These are phyloP conservation scores for Tetramorium parvispinum DNA, from an alignment of 1,140 invertebrate genomes.

Conservation along the genomic window DNA sequence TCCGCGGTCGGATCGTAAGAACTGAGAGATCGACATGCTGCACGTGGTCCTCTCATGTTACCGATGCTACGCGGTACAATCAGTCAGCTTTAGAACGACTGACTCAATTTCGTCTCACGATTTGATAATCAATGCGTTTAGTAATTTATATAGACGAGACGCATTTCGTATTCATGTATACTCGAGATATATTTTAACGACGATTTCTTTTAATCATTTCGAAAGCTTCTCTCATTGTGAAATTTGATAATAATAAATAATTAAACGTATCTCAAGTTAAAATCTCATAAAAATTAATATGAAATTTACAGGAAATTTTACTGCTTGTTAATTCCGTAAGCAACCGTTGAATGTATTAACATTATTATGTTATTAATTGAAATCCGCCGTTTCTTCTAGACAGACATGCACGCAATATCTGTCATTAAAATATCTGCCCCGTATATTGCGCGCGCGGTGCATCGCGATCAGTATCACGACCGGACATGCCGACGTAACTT, in stretches of 20 bases:
- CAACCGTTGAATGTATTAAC: too few relatives aligned
- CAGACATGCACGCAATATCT: not conserved
- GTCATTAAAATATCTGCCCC: conserved; percentile 32
- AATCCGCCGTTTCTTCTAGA: not conserved
- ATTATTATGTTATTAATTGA: not conserved
- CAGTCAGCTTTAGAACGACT: conserved; percentile 1
- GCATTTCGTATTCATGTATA: not conserved
- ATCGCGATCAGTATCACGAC: conserved; percentile 62
- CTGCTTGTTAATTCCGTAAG: not conserved
- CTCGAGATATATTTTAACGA: not conserved
- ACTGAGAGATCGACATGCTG: conserved; percentile 55
- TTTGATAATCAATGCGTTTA: not conserved
- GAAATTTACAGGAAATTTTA: not conserved
- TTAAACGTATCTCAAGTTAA: not conserved
- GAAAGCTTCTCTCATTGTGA: not conserved
- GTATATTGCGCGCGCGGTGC: not conserved
- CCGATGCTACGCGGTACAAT: not conserved
- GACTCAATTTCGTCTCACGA: not conserved
- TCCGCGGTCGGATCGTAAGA: conserved; percentile 36
- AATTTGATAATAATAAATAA: not conserved
- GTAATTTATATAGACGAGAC: not conserved
- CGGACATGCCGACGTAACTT: conserved; percentile 70
- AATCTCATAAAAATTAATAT: not conserved
- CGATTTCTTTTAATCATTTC: not conserved
- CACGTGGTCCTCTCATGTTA: conserved; percentile 42